Base-by-base conservation (phyloP, 2,797 vertebrate species). In the Lithobates pipiens region DNA sequence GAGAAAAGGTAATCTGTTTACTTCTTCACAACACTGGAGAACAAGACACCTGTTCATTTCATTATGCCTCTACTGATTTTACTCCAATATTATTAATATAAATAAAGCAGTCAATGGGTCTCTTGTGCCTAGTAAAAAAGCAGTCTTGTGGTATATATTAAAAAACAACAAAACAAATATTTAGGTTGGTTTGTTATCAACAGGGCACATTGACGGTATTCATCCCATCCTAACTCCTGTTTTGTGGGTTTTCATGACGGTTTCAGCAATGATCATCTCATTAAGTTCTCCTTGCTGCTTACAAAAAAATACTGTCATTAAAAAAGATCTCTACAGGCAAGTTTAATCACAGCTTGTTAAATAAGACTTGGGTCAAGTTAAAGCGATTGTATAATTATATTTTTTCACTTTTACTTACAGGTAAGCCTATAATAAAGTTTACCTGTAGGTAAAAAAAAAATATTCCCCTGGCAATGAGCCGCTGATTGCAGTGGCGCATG, bases 61-160 rank as follows among this genome's bases (percentile, higher is more conserved):
- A 82, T 82, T 82, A 72, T 72, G 57, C 44, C 73, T 25, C 54
- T 57, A 34, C 65, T 39, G 21, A 72, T 86, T 82, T 76, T 70
- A 86, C 79, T 27, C 57, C 67, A 82, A 67, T 86, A 27, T 86
- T 86, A 86, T 86, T 86, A 70, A 72, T 77, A 72, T 86, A 86
- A 86, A 86, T 86, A 86, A 18, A 65, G 27, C 7, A 34, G 25
- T 86, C 74, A 86, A 86, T 76, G 74, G 54, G 6, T 27, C 67
- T 63, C 79, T 77, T 86, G 73, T 86, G 44, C 73, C 50, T 21
- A 7, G 39, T 86, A 77, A 77, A 80, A 36, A 57, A 61, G 54
- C 65, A 63, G 39, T 25, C 34, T 68, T 82, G 68, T 82, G 61
- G 75, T 13, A 29, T 77, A 72, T 82, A 86, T 82, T 86, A 78